phyloP scores from a whole-genome alignment of 2,888 invertebrate species.

The Parnassius orleans region DNA sequence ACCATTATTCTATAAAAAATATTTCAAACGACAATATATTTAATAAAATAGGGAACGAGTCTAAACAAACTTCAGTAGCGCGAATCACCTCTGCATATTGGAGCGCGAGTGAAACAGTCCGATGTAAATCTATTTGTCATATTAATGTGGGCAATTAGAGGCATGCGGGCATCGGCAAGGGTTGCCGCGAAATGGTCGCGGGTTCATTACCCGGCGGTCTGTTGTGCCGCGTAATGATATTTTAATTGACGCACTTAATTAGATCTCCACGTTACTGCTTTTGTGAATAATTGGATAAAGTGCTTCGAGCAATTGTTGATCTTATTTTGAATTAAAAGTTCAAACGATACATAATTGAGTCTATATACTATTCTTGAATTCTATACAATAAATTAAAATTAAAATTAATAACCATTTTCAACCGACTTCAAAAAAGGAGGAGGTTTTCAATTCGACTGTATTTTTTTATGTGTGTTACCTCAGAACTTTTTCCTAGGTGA shows the following conservation, averaged over 20 bases:
- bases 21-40: too few relatives aligned
- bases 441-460: too few relatives aligned
- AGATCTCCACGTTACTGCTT: constrained; percentile 50
- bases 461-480: too few relatives aligned
- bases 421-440: too few relatives aligned
- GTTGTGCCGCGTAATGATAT: constrained; percentile 41
- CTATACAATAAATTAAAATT: too few relatives aligned
- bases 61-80: constrained; percentile 4
- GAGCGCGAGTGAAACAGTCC: constrained; percentile 46
- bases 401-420: too few relatives aligned
- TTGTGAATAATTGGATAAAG: constrained; percentile 33
- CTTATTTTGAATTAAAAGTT: too few relatives aligned
- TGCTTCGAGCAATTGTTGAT: background rate
- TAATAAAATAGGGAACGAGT: background rate
- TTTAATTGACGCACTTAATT: constrained; percentile 62
- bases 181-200: constrained; percentile 45
- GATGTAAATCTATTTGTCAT: constrained; percentile 76
- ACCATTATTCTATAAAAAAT: too few relatives aligned
- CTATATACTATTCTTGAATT: too few relatives aligned
- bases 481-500: too few relatives aligned
- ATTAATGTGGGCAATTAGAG: constrained; percentile 75
- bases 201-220: constrained; percentile 50
- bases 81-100: constrained; percentile 15
- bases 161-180: constrained; percentile 65
- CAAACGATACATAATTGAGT: too few relatives aligned